Conservation (phyloP, 2,797 vertebrate species). For the Hyperoplus immaculatus region DNA sequence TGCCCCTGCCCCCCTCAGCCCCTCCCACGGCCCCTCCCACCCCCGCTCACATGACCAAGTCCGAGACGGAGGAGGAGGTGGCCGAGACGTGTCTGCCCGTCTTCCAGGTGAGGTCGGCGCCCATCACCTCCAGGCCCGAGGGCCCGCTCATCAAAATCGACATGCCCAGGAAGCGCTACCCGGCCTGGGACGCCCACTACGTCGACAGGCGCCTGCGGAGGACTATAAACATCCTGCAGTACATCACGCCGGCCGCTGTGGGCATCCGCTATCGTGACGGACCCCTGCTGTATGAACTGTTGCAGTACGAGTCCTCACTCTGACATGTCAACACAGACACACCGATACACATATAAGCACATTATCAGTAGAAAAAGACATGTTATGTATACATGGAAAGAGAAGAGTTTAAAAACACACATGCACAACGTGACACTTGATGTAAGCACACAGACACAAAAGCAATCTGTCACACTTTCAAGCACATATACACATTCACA, state of each 20-base stretch:
- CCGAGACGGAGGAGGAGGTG: slow-evolving; percentile 85
- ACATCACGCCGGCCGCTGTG: slow-evolving; percentile 95
- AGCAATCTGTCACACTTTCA: slow-evolving; percentile 58
- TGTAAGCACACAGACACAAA: slow-evolving; percentile 73
- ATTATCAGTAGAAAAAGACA: slow-evolving; percentile 45
- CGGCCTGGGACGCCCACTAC: slow-evolving; percentile 99
- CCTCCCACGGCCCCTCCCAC: slow-evolving; percentile 93
- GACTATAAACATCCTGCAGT: slow-evolving; percentile 99
- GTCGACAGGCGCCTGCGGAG: slow-evolving; percentile 98
- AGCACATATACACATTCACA: slow-evolving; percentile 20
- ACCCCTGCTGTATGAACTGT: slow-evolving; percentile 96
- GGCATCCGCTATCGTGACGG: slow-evolving; percentile 98
- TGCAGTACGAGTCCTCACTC: slow-evolving; percentile 99
- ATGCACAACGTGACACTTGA: slow-evolving; percentile 46
- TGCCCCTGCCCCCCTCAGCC: slow-evolving; percentile 96
- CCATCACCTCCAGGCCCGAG: slow-evolving; percentile 87
- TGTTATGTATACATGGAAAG: slow-evolving; percentile 40
- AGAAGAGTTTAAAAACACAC: slow-evolving; percentile 46
- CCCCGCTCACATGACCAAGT: slow-evolving; percentile 78
- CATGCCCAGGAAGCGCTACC: slow-evolving; percentile 98
- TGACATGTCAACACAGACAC: slow-evolving; percentile 76
- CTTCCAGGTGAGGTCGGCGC: slow-evolving; percentile 97
- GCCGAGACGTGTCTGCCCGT: slow-evolving; percentile 96
- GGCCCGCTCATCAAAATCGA: slow-evolving; percentile 99
- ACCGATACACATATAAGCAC: slow-evolving; percentile 43